phyloP scores from a whole-genome alignment of 92 coral and sea anemone species.

The Chrysogorgia sp. region DNA sequence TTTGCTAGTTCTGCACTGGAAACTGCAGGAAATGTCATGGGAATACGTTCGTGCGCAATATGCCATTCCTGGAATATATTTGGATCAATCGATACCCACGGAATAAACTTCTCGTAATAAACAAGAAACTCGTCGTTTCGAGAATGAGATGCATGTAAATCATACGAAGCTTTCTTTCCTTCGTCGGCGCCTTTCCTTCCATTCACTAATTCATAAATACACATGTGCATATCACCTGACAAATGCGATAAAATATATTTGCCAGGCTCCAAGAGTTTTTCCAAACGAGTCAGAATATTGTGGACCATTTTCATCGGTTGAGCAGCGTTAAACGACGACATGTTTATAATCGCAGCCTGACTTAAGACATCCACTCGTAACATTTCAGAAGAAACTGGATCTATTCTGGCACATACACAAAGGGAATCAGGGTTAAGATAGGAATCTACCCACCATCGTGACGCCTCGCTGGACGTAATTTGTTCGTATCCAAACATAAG shows the following conservation, averaged over 20 bases:
- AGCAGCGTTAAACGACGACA: slow-evolving; percentile 76
- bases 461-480: slow-evolving; percentile 67
- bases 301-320: slow-evolving; percentile 80
- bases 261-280: slow-evolving; percentile 54
- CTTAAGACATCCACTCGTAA: slow-evolving; percentile 74
- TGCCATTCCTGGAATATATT: slow-evolving; percentile 72
- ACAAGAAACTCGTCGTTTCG: slow-evolving; percentile 4
- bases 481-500: slow-evolving; percentile 73
- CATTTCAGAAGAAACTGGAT: slow-evolving; percentile 60
- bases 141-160: slow-evolving; percentile 54
- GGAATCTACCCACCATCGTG: slow-evolving; percentile 72
- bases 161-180: slow-evolving; percentile 60
- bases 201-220: slow-evolving; percentile 67
- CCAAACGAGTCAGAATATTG: slow-evolving; percentile 33
- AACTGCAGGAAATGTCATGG: slow-evolving; percentile 86
- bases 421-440: slow-evolving; percentile 75
- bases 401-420: slow-evolving; percentile 72
- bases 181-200: slow-evolving; percentile 16
- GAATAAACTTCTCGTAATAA: slow-evolving; percentile 58
- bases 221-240: slow-evolving; percentile 73
- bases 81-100: slow-evolving; percentile 75
- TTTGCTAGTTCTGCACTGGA: slow-evolving; percentile 56
- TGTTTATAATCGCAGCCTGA: slow-evolving; percentile 60
- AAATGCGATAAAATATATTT: slow-evolving; percentile 69
- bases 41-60: slow-evolving; percentile 67